Evolutionary conservation across 2,888 invertebrate species (phyloP).

Genomic region (Lordiphosa andalusiaca): DNA sequence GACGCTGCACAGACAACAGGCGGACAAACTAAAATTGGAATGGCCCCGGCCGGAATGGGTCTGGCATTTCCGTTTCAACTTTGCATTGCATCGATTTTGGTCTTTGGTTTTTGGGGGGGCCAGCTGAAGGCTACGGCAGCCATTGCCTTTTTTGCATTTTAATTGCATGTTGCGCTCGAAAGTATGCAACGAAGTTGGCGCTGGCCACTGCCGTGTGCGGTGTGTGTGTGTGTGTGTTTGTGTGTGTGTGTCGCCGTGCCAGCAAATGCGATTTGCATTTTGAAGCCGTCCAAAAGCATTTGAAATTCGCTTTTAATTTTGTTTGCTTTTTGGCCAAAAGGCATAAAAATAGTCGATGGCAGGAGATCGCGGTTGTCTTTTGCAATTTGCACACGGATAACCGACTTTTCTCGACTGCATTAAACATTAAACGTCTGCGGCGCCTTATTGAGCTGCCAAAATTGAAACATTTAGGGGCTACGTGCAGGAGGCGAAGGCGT

Average conservation of each 20-base stretch:
- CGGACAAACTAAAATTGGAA: conserved; percentile 10
- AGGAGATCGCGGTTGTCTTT: conserved; percentile 38
- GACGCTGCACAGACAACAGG: conserved; percentile 57
- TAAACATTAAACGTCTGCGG: conserved; percentile 62
- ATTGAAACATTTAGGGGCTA: conserved; percentile 65
- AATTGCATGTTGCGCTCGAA: conserved; percentile 69
- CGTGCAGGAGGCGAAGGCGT: conserved; percentile 45
- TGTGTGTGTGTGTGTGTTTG: background rate
- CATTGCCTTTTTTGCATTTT: conserved; percentile 70
- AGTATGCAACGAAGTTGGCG: conserved; percentile 63
- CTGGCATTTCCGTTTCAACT: conserved; percentile 54
- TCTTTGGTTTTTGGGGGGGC: conserved; percentile 49
- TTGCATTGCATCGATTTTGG: conserved; percentile 70
- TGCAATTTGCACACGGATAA: conserved; percentile 23
- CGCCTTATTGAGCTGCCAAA: conserved; percentile 63
- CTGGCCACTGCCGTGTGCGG: conserved; percentile 12
- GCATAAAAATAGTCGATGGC: conserved; percentile 35
- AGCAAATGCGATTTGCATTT: conserved; percentile 72
- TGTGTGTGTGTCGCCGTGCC: conserved; percentile 5
- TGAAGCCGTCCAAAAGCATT: conserved; percentile 60
- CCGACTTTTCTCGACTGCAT: conserved; percentile 35
- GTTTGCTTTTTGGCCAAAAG: conserved; percentile 58
- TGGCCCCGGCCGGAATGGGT: conserved; percentile 14
- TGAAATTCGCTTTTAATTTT: conserved; percentile 65
- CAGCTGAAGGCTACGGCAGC: conserved; percentile 14